Evolutionary conservation across 2,113 vertebrate species (phyloP), one percentile per base, ranked within the genome.

Genomic region (Rafetus swinhoei): DNA sequence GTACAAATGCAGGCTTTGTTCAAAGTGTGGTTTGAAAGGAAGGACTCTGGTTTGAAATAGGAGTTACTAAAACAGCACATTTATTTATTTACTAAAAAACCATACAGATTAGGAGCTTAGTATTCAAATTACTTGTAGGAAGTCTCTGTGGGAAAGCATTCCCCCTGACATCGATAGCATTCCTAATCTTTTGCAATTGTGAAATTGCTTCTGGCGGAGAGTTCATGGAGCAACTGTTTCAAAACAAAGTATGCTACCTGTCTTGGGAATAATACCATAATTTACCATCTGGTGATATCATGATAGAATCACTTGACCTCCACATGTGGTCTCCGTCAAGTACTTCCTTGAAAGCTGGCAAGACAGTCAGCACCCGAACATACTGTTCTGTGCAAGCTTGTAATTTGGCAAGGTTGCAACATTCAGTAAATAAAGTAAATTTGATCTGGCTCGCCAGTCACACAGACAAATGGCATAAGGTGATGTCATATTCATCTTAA

Each of bases 301-400:
- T 32, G 72, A 91, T 82, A 62, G 52, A 92, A 87, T 90, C 90
- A 53, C 79, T 87, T 96, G 87, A 92, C 95, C 90, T 97, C 89
- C 89, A 88, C 80, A 85, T 83, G 24, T 93, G 92, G 82, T 95
- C 93, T 93, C 92, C 81, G 91, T 96, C 90, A 92, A 94, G 91
- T 81, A 93, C 85, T 95, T 95, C 80, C 85, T 88, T 94, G 93
- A 95, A 95, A 97, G 82, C 94, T 93, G 95, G 91, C 93, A 93
- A 95, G 77, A 52, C 59, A 21, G 22, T 85, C 74, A 89, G 76
- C 79, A 92, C 92, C 13, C 1, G 86, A 87, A 96, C 92, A 94
- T 97, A 95, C 76, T 95, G 93, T 97, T 95, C 94, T 91, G 1
- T 90, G 86, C 81, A 85, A 88, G 82, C n/a, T 79, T 91, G 72